Conservation (phyloP, 2,888 invertebrate genomes). For the Crossocerus cetratus region DNA sequence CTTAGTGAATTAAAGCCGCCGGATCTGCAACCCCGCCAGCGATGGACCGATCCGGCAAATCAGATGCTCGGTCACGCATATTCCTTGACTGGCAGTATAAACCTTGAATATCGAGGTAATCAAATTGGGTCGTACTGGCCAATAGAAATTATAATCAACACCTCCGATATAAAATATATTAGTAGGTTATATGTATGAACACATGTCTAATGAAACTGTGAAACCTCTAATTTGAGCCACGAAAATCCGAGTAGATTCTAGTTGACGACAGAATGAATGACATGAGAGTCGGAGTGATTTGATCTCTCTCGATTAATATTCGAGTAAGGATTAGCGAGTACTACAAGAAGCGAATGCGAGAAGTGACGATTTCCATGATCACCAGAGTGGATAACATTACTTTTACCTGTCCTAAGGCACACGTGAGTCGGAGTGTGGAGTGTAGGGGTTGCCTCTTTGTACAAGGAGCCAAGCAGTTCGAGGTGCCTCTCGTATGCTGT, state of each 20-base stretch:
- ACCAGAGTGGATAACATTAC: constrained; percentile 40
- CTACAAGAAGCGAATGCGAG: too few relatives aligned
- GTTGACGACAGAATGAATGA: too few relatives aligned
- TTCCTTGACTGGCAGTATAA: not conserved
- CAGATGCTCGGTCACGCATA: not conserved
- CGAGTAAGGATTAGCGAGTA: constrained; percentile 28
- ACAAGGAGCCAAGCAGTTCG: constrained; percentile 5
- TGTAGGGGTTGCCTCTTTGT: constrained; percentile 29
- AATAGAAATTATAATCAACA: too few relatives aligned
- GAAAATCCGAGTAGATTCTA: too few relatives aligned
- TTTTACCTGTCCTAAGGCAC: constrained; percentile 15
- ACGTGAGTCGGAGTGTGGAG: constrained; percentile 26
- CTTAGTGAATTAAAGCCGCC: constrained; percentile 18
- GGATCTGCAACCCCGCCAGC: constrained; percentile 7
- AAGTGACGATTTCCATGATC: constrained; percentile 61
- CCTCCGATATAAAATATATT: too few relatives aligned
- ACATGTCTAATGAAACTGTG: too few relatives aligned
- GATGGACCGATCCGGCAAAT: not conserved
- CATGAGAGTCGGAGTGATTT: not conserved
- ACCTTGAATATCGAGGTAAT: constrained; percentile 5
- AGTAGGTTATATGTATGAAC: too few relatives aligned
- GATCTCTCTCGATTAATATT: not conserved
- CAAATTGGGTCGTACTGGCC: not conserved
- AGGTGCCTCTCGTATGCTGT: constrained; percentile 19
- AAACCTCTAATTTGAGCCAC: too few relatives aligned